phyloP scores from a whole-genome alignment of 1,140 invertebrate species.

The Scaptomyza pallida region DNA sequence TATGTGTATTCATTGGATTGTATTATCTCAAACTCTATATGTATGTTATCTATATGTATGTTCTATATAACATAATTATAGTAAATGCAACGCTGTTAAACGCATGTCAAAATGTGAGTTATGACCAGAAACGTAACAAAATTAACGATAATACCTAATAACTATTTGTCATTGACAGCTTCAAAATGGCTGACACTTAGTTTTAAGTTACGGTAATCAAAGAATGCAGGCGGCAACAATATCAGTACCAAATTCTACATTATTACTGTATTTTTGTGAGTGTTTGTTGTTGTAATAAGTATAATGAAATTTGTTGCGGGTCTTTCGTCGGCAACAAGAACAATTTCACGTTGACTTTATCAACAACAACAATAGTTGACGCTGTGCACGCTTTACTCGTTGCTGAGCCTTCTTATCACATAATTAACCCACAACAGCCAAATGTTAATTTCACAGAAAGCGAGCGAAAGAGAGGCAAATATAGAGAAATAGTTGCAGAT shows the following conservation, averaged over 20 bases:
- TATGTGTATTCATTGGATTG: too few species aligned
- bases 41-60: too few species aligned
- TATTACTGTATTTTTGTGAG: not conserved
- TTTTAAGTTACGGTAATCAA: slow-evolving; percentile 9
- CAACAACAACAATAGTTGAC: too few species aligned
- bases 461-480: not conserved
- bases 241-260: not conserved
- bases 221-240: too few species aligned
- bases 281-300: slow-evolving; percentile 6
- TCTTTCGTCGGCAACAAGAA: slow-evolving; percentile 19
- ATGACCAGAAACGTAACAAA: not conserved
- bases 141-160: slow-evolving; percentile 6
- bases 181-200: not conserved
- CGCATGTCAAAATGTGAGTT: not conserved
- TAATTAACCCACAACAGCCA: slow-evolving; percentile 30
- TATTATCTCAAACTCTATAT: too few species aligned
- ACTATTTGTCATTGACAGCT: slow-evolving; percentile 13
- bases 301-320: slow-evolving; percentile 21
- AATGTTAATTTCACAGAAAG: slow-evolving; percentile 12
- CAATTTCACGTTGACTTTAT: slow-evolving; percentile 20
- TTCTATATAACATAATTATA: slow-evolving; percentile 1
- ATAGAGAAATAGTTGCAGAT: not conserved
- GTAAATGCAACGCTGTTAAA: slow-evolving; percentile 1
- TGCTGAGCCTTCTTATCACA: slow-evolving; percentile 41
- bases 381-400: slow-evolving; percentile 24